phyloP scores from a whole-genome alignment of 1,140 invertebrate genomes.

The Macrobrachium nipponense region DNA sequence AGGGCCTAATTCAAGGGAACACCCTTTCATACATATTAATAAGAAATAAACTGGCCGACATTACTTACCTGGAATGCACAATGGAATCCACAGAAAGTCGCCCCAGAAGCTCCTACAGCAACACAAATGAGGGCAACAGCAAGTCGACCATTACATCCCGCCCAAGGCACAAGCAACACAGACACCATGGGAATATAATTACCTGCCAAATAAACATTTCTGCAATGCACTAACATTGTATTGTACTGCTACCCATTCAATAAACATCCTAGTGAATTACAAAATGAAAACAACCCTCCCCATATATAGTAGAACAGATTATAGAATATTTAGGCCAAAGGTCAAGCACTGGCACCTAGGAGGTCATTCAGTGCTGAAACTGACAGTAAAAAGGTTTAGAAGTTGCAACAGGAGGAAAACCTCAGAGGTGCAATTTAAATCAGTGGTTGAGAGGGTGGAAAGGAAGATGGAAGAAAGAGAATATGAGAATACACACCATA shows the following conservation, averaged over 20 bases:
- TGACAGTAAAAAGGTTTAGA: too few species aligned
- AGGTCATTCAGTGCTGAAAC: too few species aligned
- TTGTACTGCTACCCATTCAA: not conserved
- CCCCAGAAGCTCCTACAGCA: constrained; percentile 34
- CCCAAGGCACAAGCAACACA: constrained; percentile 44
- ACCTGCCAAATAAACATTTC: constrained; percentile 11
- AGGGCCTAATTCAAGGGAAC: not conserved
- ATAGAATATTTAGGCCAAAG: too few species aligned
- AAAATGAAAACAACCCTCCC: too few species aligned
- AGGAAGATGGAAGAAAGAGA: too few species aligned
- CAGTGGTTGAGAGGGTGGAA: too few species aligned
- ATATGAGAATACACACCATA: too few species aligned
- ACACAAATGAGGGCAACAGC: constrained; percentile 42
- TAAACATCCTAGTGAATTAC: not conserved
- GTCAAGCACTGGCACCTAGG: too few species aligned
- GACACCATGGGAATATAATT: constrained; percentile 43
- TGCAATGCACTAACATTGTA: not conserved
- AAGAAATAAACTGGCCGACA: not conserved
- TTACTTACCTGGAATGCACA: constrained; percentile 43
- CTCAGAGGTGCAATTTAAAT: too few species aligned
- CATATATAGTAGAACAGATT: too few species aligned
- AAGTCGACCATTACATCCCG: constrained; percentile 35
- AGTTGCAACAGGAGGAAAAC: too few species aligned
- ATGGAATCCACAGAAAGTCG: constrained; percentile 38
- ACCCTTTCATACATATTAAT: not conserved